Base-by-base conservation (phyloP, 1,140 invertebrate genomes). In the Anastrepha ludens region DNA sequence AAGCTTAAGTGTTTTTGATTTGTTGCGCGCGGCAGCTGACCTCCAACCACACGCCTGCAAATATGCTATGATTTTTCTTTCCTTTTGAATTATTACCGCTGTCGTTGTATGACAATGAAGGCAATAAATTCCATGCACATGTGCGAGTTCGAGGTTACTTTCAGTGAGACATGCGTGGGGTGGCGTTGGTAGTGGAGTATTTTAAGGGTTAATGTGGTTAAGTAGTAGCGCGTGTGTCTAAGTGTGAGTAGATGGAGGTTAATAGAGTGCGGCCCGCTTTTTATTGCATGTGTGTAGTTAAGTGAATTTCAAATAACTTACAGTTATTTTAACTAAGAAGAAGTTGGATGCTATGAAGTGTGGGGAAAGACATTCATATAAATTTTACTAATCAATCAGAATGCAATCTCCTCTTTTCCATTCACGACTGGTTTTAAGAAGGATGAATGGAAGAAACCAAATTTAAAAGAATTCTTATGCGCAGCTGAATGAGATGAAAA, bases 1-100 rank as follows among this genome's bases (percentile, higher is more conserved):
- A 81, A 81, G 74, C 47, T 81, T 81, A 81, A 81, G 74, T 81
- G 74, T 55, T 81, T 81, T 81, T 81, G 74, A 81, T 81, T 81
- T 81, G 47, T 81, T 20, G 74, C 74, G 17, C 67, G 67, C 67
- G 11, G 4, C 39, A 74, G 67, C 8, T 3, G n/a, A 55, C 74
- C 3, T n/a, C 29, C 5, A 62, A 44, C 9, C 47, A 41, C 44
- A 81, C 74, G 44, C 74, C 74, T 81, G 47, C 47, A 55, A 81
- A n/a, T 81, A 55, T 81, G 74, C 11, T 81, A 55, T 9, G 44
- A 81, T 55, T 81, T 81, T 50, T 81, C 55, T 29, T 55, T 81
- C 13, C 8, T 55, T 81, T 81, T 55, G 74, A 81, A 81, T 81
- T 58, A 55, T 81, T 47, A n/a, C 20, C 50, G 17, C 47, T 81